Conservation (phyloP, 2,888 invertebrate species). For the Gastrophysa polygoni region DNA sequence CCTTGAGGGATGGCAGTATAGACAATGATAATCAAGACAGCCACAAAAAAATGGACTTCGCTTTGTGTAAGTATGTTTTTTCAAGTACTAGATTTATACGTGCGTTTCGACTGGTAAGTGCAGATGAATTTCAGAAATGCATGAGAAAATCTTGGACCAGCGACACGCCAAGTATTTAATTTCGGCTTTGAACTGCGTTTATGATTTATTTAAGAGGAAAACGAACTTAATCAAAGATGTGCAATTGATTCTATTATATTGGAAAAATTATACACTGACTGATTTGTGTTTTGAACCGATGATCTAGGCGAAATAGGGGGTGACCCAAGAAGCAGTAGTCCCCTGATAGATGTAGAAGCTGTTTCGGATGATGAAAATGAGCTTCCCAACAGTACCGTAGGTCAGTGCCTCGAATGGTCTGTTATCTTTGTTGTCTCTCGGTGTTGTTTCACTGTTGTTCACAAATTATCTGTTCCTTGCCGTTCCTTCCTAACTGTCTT, state of each 20-base stretch:
- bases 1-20: constrained; percentile 59
- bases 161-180: constrained; percentile 35
- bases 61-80: constrained; percentile 73
- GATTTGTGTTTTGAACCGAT: constrained; percentile 37
- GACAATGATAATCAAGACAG: constrained; percentile 59
- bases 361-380: constrained; percentile 66
- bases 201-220: constrained; percentile 14
- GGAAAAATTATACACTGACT: constrained; percentile 34
- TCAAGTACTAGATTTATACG: constrained; percentile 22
- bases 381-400: constrained; percentile 61
- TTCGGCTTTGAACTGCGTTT: constrained; percentile 39
- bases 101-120: constrained; percentile 39
- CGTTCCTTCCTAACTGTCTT: constrained; percentile 40
- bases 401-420: constrained; percentile 62
- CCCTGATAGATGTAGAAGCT: constrained; percentile 72
- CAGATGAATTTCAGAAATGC: constrained; percentile 28
- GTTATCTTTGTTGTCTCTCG: constrained; percentile 53
- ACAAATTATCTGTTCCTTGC: constrained; percentile 43
- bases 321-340: constrained; percentile 65
- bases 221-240: not conserved
- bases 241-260: constrained; percentile 1
- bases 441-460: constrained; percentile 56
- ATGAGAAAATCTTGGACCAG: constrained; percentile 25
- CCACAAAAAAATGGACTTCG: constrained; percentile 79
- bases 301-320: constrained; percentile 68